Base-by-base conservation (phyloP, 2,797 vertebrate species). In the Anabas testudineus region DNA sequence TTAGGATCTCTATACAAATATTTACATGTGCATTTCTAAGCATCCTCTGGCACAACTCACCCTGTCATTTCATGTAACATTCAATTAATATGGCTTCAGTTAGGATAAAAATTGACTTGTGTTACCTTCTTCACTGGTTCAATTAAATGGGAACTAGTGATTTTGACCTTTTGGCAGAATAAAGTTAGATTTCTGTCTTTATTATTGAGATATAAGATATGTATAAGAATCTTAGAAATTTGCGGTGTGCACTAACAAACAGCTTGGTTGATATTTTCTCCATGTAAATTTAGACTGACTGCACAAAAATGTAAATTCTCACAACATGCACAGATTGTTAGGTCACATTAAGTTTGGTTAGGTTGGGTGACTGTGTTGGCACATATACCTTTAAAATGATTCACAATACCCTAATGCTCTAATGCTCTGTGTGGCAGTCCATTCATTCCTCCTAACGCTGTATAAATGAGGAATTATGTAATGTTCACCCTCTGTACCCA, bases 391-490 rank as follows among this genome's bases (percentile, higher is more conserved):
- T 79, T 78, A 53, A 83, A 84, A 84, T 78, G 41, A 80, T 76
- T 82, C 46, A 68, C 72, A 51, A 82, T 62, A 82, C 63, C 70
- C 80, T 78, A 81, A 80, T 53, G 24, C 30, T 82, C 63, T 77
- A 70, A 84, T 76, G 64, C 82, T 84, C 66, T 78, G 68, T 39
- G 47, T 74, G 73, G 64, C 71, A 19, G 67, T 34, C 58, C 56
- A 48, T 81, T 85, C 79, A 84, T 81, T 82, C 71, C 78, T 52
- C 78, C 49, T 72, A 77, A 77, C 82, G 86, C 71, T 89, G 80
- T 84, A 82, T 87, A 85, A 91, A 90, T 83, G 63, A 87, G 64
- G 21, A 54, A 74, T 91, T 89, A 90, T 62, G 67, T 90, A 87
- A 92, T 86, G 79, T 73, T 76, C 64, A 18, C 55, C 61, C 73